A percentile compares a stretch with the other conserved stretches of the same genome.
These are phyloP conservation scores for Aplochiton taeniatus DNA, from an alignment of 2,797 vertebrate species.

Conservation along the genomic window DNA sequence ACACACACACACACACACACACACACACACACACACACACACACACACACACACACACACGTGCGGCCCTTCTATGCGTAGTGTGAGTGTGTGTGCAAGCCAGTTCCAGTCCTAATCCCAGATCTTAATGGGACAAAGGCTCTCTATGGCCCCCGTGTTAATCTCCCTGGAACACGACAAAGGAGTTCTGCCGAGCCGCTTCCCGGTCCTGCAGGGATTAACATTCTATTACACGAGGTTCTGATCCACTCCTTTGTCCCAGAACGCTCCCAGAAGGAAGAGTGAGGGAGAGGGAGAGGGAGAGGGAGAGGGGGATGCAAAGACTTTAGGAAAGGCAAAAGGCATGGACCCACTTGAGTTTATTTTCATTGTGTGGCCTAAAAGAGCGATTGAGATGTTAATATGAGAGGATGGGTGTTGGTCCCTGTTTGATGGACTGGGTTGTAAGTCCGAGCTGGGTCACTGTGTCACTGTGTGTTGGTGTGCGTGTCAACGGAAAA, in stretches of 20 bases:
- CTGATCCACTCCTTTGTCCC: slow-evolving; percentile 3
- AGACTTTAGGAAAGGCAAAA: slow-evolving; percentile 41
- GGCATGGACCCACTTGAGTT: slow-evolving; percentile 64
- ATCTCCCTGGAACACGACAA: slow-evolving; percentile 71
- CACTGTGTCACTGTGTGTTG: too few species aligned
- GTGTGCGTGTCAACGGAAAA: slow-evolving; percentile 37
- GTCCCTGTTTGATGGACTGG: slow-evolving; percentile 38
- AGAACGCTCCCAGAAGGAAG: slow-evolving; percentile 45
- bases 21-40: not conserved
- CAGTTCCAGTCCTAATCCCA: slow-evolving; percentile 62
- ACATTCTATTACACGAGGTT: slow-evolving; percentile 66
- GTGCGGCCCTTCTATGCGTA: slow-evolving; percentile 42
- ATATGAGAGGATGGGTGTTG: slow-evolving; percentile 49
- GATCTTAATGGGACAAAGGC: slow-evolving; percentile 66
- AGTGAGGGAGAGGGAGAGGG: not conserved
- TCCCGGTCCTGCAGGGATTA: slow-evolving; percentile 68
- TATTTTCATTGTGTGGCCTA: slow-evolving; percentile 49
- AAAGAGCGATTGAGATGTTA: slow-evolving; percentile 73
- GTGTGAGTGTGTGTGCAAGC: slow-evolving; percentile 29
- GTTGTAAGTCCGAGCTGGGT: slow-evolving; percentile 36
- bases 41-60: slow-evolving; percentile 15
- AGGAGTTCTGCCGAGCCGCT: slow-evolving; percentile 55
- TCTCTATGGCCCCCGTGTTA: slow-evolving; percentile 60
- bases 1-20: not conserved
- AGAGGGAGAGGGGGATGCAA: not conserved